Evolutionary conservation across 1,140 invertebrate genomes (phyloP), one percentile per base, ranked within the genome.

Genomic region (Aricia agestis): DNA sequence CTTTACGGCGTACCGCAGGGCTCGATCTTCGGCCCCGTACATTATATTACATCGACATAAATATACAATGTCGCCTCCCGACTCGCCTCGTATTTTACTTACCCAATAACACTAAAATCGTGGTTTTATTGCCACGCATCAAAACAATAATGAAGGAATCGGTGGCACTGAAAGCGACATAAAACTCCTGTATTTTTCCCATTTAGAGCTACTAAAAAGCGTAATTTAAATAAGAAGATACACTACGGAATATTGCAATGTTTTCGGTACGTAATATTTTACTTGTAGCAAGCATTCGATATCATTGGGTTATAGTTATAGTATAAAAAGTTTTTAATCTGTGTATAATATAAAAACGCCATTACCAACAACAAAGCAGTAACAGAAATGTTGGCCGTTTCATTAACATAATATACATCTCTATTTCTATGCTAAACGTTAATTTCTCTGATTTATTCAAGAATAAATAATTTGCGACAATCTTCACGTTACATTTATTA

Each of bases 71-170:
- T 63, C 59, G 18, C 18, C 19, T 63, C 59, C 59, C 59, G 59
- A 63, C 59, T 19, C 59, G 19, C 18, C 10, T 19, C 59, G 59
- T 63, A 63, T 63, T 63, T 63, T 63, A 63, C 18, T 19, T 25
- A 25, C 17, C 59, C 59, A 63, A 63, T 63, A 63, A 63, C 59
- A 63, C 59, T 63, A 63, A 63, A 63, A 19, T 63, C 19, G 18
- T 18, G 5, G 3, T 63, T 63, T 63, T 63, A 63, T 63, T 63
- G 59, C 19, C 10, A 63, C 59, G 59, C 59, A 63, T 63, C 59
- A 63, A 63, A 63, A 63, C 18, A 63, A 63, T 63, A 63, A 63
- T 63, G 59, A 63, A 19, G 59, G 59, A 63, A 63, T 63, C 59
- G 18, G 59, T 19, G 59, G 59, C 19, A 25, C 18, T 63, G 59